These are phyloP conservation scores for Neodiprion virginianus DNA, from an alignment of 1,140 invertebrate genomes.

Conservation along the genomic window DNA sequence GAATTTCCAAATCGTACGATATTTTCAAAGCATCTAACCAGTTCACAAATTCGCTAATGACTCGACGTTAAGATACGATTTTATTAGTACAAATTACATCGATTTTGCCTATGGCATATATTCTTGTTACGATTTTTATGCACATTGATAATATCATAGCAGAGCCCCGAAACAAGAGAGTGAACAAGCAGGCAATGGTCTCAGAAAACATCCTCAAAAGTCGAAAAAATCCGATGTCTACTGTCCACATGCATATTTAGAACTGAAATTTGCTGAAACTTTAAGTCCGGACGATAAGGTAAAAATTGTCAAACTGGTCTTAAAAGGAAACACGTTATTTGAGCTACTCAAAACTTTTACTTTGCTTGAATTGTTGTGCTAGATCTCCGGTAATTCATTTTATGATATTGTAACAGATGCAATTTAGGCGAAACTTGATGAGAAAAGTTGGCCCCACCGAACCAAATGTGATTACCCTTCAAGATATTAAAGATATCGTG, in stretches of 20 bases:
- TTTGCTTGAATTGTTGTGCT: too few relatives aligned
- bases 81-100: too few relatives aligned
- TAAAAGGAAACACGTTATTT: constrained; percentile 1
- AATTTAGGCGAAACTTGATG: constrained; percentile 64
- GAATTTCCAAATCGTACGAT: too few relatives aligned
- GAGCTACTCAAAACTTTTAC: neutral
- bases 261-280: constrained; percentile 44
- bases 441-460: constrained; percentile 63
- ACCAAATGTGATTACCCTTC: constrained; percentile 65
- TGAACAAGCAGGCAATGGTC: constrained; percentile 31
- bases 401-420: constrained; percentile 55
- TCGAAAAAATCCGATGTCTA: constrained; percentile 32
- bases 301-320: constrained; percentile 16
- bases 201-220: constrained; percentile 12
- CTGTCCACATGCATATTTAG: constrained; percentile 44
- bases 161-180: constrained; percentile 35
- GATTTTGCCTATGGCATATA: too few relatives aligned
- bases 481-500: constrained; percentile 72
- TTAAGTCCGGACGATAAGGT: constrained; percentile 48
- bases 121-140: neutral
- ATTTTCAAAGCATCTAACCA: too few relatives aligned
- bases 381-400: neutral
- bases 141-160: constrained; percentile 54
- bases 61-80: too few relatives aligned
- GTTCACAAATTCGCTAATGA: too few relatives aligned